Evolutionary conservation across 2,888 invertebrate genomes (phyloP), one percentile per base, ranked within the genome.

Genomic region (Branchinecta sandiegonensis): DNA sequence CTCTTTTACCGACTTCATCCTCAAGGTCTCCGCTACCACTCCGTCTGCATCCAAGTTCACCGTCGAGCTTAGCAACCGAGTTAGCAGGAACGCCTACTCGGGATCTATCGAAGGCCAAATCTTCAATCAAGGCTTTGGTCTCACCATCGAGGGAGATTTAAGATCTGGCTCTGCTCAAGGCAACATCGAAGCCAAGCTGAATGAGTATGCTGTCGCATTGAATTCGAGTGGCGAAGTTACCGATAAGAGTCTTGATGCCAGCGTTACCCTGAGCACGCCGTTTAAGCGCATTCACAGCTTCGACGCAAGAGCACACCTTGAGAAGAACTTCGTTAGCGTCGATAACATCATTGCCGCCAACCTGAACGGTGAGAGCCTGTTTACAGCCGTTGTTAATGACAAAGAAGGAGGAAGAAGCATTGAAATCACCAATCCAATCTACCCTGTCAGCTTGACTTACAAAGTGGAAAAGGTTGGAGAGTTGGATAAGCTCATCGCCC

Each of bases 381-480:
- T 71, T 11, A 13, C 50, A 48, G 65, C 71, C 10, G 48, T 65
- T 12, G 11, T 71, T 37, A 47, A 66, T 14, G 23, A 65, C 11
- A 66, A 46, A 65, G 71, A 37, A 65, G 67, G 65, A n/a, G 70
- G 69, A 37, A 48, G 37, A 7, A 65, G 56, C 13, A 47, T 75
- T 13, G 72, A 73, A 67, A 70, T 75, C 46, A 71, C 72, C 66
- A 76, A 75, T 68, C 75, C 75, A 8, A 70, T 75, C 65, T 71
- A 72, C 4, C 74, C 75, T 13, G 71, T 76, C 12, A 73, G 74
- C 65, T 46, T 75, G 12, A 69, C 72, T 5, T 70, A 74, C 23
- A 70, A 70, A 10, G 72, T 71, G 17, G 72, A 74, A 23, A 70
- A 72, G 14, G 63, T 69, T 8, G 63, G 67, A 13, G 68, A 69